Percentiles rank a stretch among this genome's conserved stretches.
Evolutionary conservation across 2,888 invertebrate species (phyloP).

Genomic region (Tipula unca): DNA sequence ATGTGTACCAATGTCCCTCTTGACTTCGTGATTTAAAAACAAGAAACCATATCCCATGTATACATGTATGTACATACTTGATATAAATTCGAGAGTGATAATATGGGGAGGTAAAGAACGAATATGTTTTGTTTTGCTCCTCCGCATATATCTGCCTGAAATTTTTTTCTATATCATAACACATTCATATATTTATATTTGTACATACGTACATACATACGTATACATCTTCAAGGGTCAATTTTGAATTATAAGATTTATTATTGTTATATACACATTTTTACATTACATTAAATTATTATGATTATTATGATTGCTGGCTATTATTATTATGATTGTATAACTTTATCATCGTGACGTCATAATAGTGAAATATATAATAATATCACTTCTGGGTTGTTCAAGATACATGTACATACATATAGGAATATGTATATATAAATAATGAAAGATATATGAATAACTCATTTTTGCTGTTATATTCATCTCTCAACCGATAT

Average conservation of each 20-base stretch:
- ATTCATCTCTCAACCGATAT: neutral
- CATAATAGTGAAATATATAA: slow-evolving; percentile 1
- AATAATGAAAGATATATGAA: slow-evolving; percentile 3
- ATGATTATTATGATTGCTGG: neutral
- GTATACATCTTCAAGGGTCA: neutral
- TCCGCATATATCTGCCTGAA: neutral
- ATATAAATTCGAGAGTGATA: neutral
- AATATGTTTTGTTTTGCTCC: neutral
- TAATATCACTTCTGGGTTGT: neutral
- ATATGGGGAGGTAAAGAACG: neutral
- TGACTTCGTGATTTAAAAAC: slow-evolving; percentile 1
- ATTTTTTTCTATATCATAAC: too few species aligned
- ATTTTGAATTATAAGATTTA: slow-evolving; percentile 14
- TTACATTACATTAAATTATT: slow-evolving; percentile 14
- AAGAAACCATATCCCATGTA: neutral
- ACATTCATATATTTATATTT: neutral
- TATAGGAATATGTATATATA: neutral
- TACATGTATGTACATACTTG: too few species aligned
- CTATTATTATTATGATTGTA: neutral
- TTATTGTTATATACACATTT: neutral
- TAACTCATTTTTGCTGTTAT: neutral
- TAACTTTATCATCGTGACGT: slow-evolving; percentile 14
- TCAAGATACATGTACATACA: neutral
- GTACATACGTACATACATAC: neutral
- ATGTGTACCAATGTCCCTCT: slow-evolving; percentile 4